Base-by-base conservation (phyloP, 2,113 vertebrate species). In the Pituophis catenifer region DNA sequence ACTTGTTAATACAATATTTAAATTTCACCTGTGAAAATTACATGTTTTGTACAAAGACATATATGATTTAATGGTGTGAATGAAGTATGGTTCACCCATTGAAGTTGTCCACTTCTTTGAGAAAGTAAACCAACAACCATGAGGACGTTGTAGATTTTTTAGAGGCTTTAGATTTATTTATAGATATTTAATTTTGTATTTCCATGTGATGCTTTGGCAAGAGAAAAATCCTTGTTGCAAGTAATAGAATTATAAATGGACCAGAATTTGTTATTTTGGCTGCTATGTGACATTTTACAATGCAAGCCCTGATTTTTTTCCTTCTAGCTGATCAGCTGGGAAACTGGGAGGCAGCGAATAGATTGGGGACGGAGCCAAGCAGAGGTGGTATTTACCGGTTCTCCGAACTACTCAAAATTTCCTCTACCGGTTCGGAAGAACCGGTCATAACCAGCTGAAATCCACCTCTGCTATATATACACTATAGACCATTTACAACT, bases 151-250 rank as follows among this genome's bases (percentile, higher is more conserved):
- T 91, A 94, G 94, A 90, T 44, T 21, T 44, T 81, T 9, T 44
- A 96, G 54, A 81, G 93, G 92, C 96, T 44, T 19, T 81, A 81
- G 33, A 81, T 44, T 94, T 96, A 93, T 93, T 96, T 97, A 93
- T 96, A 96, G 93, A 89, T 44, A 1, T 86, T 96, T 95, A 93
- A 86, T 89, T 97, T 97, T 96, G 96, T 94, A 96, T 96, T 96
- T 97, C 88, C 58, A 87, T 95, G 91, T 95, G 91, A 96, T 44
- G 95, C 62, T 89, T 93, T 96, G 70, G 90, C 93, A 97, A 91
- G 93, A 48, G 94, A 92, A 89, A 93, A 93, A 95, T 95, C 55
- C 15, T 91, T 96, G 62, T 95, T 97, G 95, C 70, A 81, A 94
- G 96, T 96, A 96, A 96, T 95, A 96, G 90, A 97, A 93, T 94